phyloP scores from a whole-genome alignment of 1,140 invertebrate genomes.

The Ceratitis capitata region DNA sequence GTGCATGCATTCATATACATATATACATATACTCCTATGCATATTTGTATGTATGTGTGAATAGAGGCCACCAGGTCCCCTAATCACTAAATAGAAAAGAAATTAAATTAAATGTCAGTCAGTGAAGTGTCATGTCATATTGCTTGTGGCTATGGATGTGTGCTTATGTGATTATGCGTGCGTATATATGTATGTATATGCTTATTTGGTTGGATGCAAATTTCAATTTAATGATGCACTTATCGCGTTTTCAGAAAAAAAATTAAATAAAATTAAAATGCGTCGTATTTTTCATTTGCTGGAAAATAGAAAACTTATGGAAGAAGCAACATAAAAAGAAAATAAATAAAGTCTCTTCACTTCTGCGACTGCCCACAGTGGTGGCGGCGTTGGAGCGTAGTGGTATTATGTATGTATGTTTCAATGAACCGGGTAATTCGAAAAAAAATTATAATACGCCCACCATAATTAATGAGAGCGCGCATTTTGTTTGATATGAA shows the following conservation, averaged over 20 bases:
- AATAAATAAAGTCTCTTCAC: too few relatives aligned
- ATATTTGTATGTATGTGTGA: too few relatives aligned
- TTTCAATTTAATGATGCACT: background rate
- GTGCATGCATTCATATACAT: too few relatives aligned
- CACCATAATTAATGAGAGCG: too few relatives aligned
- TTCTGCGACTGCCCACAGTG: background rate
- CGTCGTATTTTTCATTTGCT: background rate
- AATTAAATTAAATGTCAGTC: background rate
- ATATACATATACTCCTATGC: too few relatives aligned
- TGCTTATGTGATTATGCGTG: too few relatives aligned
- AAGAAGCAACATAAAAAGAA: too few relatives aligned
- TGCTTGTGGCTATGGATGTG: too few relatives aligned
- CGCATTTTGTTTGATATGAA: background rate
- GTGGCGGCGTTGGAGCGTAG: background rate
- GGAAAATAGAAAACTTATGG: background rate
- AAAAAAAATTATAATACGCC: constrained; percentile 22
- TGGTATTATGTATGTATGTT: too few relatives aligned
- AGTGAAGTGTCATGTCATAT: background rate
- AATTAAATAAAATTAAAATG: too few relatives aligned
- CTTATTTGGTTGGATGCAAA: constrained; percentile 6
- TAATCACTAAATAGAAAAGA: background rate
- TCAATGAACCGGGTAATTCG: background rate
- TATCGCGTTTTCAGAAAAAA: background rate
- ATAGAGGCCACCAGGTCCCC: background rate
- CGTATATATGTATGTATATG: too few relatives aligned